phyloP scores from a whole-genome alignment of 2,888 invertebrate species.

The Stegophylla sp. region DNA sequence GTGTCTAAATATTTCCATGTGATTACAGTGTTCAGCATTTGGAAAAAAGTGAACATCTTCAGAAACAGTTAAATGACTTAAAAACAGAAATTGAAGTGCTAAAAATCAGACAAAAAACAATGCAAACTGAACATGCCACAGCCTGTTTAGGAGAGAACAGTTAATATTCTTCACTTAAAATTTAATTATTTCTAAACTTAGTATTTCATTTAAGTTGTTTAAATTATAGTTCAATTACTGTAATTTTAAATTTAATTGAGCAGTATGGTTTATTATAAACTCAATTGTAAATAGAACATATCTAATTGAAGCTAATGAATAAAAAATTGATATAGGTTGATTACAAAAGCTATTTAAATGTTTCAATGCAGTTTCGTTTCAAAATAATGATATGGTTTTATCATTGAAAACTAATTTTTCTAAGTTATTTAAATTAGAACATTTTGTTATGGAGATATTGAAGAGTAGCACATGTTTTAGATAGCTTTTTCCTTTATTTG shows the following conservation, averaged over 20 bases:
- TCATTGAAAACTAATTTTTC: too few relatives aligned
- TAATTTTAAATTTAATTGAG: neutral
- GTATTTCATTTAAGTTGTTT: neutral
- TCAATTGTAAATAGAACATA: too few relatives aligned
- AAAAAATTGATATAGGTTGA: too few relatives aligned
- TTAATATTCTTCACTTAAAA: conserved; percentile 93
- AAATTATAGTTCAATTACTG: neutral
- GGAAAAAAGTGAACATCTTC: conserved; percentile 92
- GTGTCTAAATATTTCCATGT: conserved; percentile 8
- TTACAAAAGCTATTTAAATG: too few relatives aligned
- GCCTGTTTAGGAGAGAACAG: conserved; percentile 88
- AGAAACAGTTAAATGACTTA: conserved; percentile 88
- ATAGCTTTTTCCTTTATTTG: too few relatives aligned
- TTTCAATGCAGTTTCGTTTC: too few relatives aligned
- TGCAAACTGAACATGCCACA: conserved; percentile 85
- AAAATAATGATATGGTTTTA: too few relatives aligned
- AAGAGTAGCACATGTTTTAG: too few relatives aligned
- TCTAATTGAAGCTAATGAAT: too few relatives aligned
- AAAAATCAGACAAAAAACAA: conserved; percentile 88
- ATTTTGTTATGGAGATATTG: too few relatives aligned
- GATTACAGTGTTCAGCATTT: conserved; percentile 81
- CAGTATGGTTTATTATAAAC: too few relatives aligned
- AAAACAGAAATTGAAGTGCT: conserved; percentile 93
- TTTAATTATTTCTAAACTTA: conserved; percentile 65
- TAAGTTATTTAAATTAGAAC: too few relatives aligned